Evolutionary conservation across 2,113 vertebrate species (phyloP), one percentile per base, ranked within the genome.

Genomic region (Odontophorus gujanensis): DNA sequence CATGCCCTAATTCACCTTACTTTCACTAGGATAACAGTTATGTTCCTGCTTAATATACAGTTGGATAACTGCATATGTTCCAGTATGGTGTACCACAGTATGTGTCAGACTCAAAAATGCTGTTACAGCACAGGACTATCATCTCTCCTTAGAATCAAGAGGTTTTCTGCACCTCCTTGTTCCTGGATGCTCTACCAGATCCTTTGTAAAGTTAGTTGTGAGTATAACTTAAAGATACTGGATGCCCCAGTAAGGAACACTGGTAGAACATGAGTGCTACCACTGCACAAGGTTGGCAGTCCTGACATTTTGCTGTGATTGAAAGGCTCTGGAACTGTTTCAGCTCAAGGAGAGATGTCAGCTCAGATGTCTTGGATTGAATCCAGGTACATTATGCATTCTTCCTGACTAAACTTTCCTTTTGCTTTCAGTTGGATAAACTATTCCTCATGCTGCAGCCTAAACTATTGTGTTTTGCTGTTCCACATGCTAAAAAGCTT

Each of bases 371-470:
- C 79, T 75, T 84, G 87, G 76, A 71, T 71, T 51, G 81, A 90
- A 17, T 67, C 62, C 77, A 90, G n/a, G 43, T 89, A 57, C 5
- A 30, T 81, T 92, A 89, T 73, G 30, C 81, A 53, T 73, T 94
- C 77, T 90, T 95, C 80, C 90, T 88, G 57, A 74, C 80, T 72
- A 53, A 22, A 48, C 59, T 94, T 94, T 85, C 89, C 40, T 85
- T 96, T 90, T 84, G n/a, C 57, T 72, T 95, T 91, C 48, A 78
- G 42, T 47, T 87, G 85, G 63, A 91, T 83, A 81, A 93, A 61
- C 61, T 85, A 89, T 83, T 85, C 68, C 63, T 93, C 80, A 55
- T 68, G 53, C 77, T 81, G 16, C 61, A 85, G 77, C 30, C 73
- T 58, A 69, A 83, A 78, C 32, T n/a, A n/a, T 42, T 53, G 55